These are phyloP conservation scores for Eulacestoma nigropectus DNA, from an alignment of 2,113 vertebrate species.

Conservation along the genomic window DNA sequence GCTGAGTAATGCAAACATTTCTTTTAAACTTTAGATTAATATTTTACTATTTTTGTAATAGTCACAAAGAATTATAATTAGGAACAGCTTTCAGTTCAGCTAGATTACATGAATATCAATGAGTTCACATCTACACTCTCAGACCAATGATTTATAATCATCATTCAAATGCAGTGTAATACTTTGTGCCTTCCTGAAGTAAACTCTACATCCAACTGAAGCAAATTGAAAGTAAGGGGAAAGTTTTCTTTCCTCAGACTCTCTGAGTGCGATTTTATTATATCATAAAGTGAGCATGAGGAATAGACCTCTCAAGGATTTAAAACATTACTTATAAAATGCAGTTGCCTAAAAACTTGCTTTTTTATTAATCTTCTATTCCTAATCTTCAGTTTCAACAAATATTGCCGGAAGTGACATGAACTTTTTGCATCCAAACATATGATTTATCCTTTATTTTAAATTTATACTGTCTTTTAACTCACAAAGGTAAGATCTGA, in stretches of 20 bases:
- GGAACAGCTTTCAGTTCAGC: not conserved
- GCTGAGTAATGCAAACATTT: not conserved
- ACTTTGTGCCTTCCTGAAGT: not conserved
- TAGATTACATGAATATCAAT: not conserved
- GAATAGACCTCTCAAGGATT: not conserved
- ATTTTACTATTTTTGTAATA: not conserved
- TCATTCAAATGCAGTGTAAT: not conserved
- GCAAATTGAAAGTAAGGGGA: not conserved
- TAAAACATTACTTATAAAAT: not conserved
- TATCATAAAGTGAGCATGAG: not conserved
- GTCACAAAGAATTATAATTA: not conserved
- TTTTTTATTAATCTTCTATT: not conserved
- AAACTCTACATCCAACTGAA: not conserved
- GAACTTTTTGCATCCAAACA: not conserved
- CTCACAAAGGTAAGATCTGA: not conserved
- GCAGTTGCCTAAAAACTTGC: not conserved
- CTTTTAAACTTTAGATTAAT: not conserved
- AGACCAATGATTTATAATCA: not conserved
- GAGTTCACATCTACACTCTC: not conserved
- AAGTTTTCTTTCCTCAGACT: not conserved
- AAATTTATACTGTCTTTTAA: not conserved
- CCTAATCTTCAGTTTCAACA: not conserved
- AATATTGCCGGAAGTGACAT: not conserved
- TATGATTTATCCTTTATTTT: not conserved
- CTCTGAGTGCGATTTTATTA: not conserved